Conservation (phyloP, 2,113 vertebrate species). For the Tetrao urogallus region DNA sequence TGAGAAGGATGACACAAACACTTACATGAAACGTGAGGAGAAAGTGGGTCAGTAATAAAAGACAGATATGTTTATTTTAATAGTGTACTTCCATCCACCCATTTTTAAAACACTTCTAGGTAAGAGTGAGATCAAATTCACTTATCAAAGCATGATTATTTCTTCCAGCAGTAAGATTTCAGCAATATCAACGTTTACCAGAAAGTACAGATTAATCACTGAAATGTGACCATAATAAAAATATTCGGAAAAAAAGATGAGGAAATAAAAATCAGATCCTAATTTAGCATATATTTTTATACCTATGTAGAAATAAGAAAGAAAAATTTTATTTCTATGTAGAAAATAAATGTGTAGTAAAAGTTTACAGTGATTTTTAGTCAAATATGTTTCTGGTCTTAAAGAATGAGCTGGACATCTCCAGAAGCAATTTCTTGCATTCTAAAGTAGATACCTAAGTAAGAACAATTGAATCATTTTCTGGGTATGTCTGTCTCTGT, state of each 20-base stretch:
- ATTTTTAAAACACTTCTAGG: background rate
- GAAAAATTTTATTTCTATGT: background rate
- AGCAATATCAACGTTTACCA: background rate
- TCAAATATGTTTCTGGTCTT: background rate
- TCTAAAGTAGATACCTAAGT: background rate
- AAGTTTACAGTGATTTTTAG: background rate
- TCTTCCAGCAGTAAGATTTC: background rate
- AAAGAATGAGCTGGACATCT: background rate
- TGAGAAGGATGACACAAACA: conserved; percentile 2
- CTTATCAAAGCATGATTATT: background rate
- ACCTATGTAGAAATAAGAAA: background rate
- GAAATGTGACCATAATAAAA: background rate
- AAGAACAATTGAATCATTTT: background rate
- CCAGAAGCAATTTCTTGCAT: background rate
- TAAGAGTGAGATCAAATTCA: background rate
- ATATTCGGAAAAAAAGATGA: background rate
- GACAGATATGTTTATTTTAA: background rate
- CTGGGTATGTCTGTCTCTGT: background rate
- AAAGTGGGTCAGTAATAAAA: background rate
- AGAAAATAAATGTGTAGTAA: background rate
- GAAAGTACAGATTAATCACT: background rate
- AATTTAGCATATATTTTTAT: background rate
- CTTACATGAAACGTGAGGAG: background rate
- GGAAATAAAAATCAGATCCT: background rate
- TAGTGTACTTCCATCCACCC: background rate